Evolutionary conservation across 2,113 vertebrate genomes (phyloP), one percentile per base, ranked within the genome.

Genomic region (Ciconia stormi): DNA sequence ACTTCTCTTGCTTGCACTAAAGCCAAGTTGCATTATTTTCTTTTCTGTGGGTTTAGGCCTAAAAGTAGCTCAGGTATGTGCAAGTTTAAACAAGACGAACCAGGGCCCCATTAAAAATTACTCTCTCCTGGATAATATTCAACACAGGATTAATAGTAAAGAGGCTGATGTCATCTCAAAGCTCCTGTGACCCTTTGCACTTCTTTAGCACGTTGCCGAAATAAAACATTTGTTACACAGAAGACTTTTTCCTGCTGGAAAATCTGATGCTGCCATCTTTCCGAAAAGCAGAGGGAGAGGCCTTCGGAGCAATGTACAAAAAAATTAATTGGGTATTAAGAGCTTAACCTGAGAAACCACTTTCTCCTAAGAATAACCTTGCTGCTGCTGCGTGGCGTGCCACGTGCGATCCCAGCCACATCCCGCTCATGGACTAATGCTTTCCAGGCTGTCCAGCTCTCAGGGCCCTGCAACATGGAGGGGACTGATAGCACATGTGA

Each of bases 41-140:
- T 93, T 96, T 97, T 96, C 93, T 95, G 87, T 52, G 93, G 95
- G 95, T 87, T 97, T 62, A 81, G 88, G 46, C 82, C 90, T 97
- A 94, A 92, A 95, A 96, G 96, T 95, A 97, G 96, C 97, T 95
- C 97, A 96, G 96, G 96, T 97, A 97, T 97, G 95, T 94, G 96
- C 96, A 96, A 97, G 97, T 97, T 97, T 92, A 97, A 97, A 97
- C 97, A 97, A 93, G 96, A 95, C 3, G 0, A 76, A 42, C 87
- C 71, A 58, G 95, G 93, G 95, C 95, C 93, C 96, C 95, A 96
- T 97, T 97, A 97, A 96, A 97, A 97, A 96, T 95, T 89, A 87
- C 95, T 97, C 96, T 95, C 95, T 95, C 71, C 95, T 98, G 97
- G 97, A 92, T 97, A 97, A 97, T 97, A 95, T 96, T 98, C 97